These are phyloP conservation scores for Gallirallus australis DNA, from an alignment of 2,797 vertebrate genomes.

Conservation along the genomic window DNA sequence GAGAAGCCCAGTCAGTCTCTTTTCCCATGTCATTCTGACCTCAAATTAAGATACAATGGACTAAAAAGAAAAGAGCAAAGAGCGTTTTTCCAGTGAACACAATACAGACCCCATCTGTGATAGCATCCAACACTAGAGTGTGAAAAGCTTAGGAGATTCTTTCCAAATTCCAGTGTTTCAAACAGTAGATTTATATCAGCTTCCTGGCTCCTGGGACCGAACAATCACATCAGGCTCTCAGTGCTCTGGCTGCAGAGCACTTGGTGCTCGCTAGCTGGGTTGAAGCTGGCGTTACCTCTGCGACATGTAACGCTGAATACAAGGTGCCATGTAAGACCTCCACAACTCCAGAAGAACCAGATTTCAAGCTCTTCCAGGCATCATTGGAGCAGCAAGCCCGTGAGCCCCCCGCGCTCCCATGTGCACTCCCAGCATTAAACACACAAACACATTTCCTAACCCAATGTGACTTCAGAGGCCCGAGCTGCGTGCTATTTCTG, in stretches of 20 bases:
- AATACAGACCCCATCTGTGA: background rate
- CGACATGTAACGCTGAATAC: accelerated
- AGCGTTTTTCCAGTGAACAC: background rate
- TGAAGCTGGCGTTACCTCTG: background rate
- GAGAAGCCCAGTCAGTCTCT: background rate
- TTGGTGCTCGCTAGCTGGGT: background rate
- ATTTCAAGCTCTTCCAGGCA: background rate
- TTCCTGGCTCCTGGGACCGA: background rate
- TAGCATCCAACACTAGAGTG: background rate
- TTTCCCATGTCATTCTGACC: background rate
- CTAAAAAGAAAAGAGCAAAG: background rate
- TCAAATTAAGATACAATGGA: background rate
- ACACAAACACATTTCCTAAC: constrained; percentile 32
- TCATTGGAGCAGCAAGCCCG: background rate
- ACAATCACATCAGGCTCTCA: background rate
- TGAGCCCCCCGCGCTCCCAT: background rate
- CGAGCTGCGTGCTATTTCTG: constrained; percentile 1
- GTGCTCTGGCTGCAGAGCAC: background rate
- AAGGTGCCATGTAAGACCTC: background rate
- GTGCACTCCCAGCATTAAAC: background rate
- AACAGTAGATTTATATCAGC: background rate
- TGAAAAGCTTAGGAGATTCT: background rate
- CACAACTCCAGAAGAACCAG: background rate
- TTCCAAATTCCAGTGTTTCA: background rate
- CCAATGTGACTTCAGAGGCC: constrained; percentile 21